Base-by-base conservation (phyloP, 1,140 invertebrate species). In the Dendrolimus kikuchii region DNA sequence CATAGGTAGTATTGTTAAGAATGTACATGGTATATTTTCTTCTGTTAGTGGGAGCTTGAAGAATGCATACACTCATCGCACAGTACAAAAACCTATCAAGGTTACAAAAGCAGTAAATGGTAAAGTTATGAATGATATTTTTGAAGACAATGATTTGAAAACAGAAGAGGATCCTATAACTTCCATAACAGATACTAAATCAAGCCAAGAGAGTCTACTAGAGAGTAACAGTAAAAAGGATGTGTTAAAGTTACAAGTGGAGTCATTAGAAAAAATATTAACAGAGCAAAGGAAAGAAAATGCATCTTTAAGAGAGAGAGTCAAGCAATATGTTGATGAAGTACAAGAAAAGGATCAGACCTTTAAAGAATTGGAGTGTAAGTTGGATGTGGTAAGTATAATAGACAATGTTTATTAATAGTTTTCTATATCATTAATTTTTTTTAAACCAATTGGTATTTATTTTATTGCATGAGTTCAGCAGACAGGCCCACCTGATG, bases 11-110 rank as follows among this genome's bases (percentile, higher is more conserved):
- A 81, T 86, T 8, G 79, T 81, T 39, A 82, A 83, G 53, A 86
- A 83, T 68, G 82, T 86, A 4, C 82, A 86, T 8, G 82, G 81
- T 0, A 86, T 86, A 49, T 86, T 86, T 45, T 82, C 79, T 3
- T 78, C 82, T 6, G 73, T 86, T 0, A 81, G 79, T 38, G 82
- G 82, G 5, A 86, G 81, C 50, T 60, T 86, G 9, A 84, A 84
- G 42, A 80, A 77, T 57, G 82, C 77, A 5, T 86, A 86, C 49
- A 73, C 66, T 37, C 69, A 81, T 38, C 51, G 71, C 60, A 64
- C 64, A 6, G 47, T 53, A 5, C 76, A 71, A 8, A 82, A 79
- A 46, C 68, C 68, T 5, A 9, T 56, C 0, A 82, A 80, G 64
- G 53, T 48, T 38, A 43, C 71, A 4, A 83, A 76, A 57, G 68